Evolutionary conservation across 2,113 vertebrate species (phyloP), one percentile per base, ranked within the genome.

Genomic region (Malurus elegans): DNA sequence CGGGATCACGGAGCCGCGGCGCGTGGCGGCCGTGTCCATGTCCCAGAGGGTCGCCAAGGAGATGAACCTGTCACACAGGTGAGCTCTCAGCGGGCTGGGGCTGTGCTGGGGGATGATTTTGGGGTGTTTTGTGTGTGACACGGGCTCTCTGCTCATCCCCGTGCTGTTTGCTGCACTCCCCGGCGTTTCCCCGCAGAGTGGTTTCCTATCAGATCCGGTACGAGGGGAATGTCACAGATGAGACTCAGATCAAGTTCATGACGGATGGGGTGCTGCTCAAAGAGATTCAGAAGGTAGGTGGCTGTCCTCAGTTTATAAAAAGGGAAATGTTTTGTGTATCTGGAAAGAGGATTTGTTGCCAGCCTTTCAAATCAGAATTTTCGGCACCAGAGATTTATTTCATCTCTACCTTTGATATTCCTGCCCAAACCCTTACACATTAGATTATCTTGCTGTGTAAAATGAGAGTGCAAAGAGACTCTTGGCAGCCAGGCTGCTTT

Each of bases 191-290:
- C 48, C 32, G 4, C 84, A 99, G 99, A 56, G 98, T 98, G 24
- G 98, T 99, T 96, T 99, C 99, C 0, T 99, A 99, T 76, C 99
- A 99, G 86, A 99, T 99, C 93, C 98, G 99, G 12, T 99, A 99
- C 0, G 99, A 99, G 79, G 99, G 99, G 40, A 99, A 99, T 0
- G 98, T 99, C 65, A 99, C 99, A 0, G 95, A 98, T 4, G 98
- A 99, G 42, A 99, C 99, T 2, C 99, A 97, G 79, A 98, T 99
- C 95, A 99, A 99, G 97, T 99, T 99, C 97, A 99, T 99, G 99
- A 99, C 99, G 0, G 99, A 99, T 6, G 99, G 99, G 4, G 99
- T 99, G 58, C 93, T 99, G 71, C 97, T 99, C 79, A 99, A 99
- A 88, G 99, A 99, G 96, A 98, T 99, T 83, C 99, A 99, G 97